Evolutionary conservation across 2,113 vertebrate species (phyloP), one percentile per base, ranked within the genome.

Genomic region (Prolemur simus): DNA sequence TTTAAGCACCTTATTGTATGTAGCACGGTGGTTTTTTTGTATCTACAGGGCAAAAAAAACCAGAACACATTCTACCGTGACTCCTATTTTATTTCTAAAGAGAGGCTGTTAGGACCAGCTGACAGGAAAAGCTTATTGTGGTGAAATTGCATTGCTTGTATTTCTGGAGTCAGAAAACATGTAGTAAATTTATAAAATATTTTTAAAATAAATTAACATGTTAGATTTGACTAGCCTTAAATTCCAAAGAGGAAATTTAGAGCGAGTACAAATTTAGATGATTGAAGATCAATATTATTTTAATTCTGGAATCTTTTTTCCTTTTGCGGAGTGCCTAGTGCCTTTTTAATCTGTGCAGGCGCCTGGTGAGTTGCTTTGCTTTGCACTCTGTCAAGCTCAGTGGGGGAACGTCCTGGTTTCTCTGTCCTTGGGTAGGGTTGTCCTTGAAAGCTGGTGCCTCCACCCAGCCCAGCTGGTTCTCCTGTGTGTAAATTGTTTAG

Each of bases 1-100:
- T 90, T 86, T 94, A 94, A 97, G 54, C 60, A 93, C 86, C 37
- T 87, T 69, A 32, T 71, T 94, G 20, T 93, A 95, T 94, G 20
- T 93, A 95, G 71, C 29, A 8, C 4, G 13, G 3, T 17, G 0
- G 2, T 42, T 5, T 11, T 34, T 89, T 80, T 89, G 21, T 76
- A 47, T 56, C 34, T 95, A 9, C 3, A 52, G 71, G 7, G 23
- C n/a, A n/a, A 83, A 60, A 76, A 37, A 21, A 76, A 68, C 42
- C 42, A 58, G 74, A 94, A 87, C 37, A 39, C 27, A 37, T 82
- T 95, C 52, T 91, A 32, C 92, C 42, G 81, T 82, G 60, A 88
- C 83, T 73, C 25, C 63, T 71, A 11, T 74, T 97, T 96, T 92
- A 80, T 82, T 96, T 95, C 52, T 83, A 56, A 78, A 96, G 93